Percentiles rank a stretch among this genome's conserved stretches.
These are phyloP conservation scores for Enteromius thamalakanensis DNA, from an alignment of 2,797 vertebrate species.

Conservation along the genomic window DNA sequence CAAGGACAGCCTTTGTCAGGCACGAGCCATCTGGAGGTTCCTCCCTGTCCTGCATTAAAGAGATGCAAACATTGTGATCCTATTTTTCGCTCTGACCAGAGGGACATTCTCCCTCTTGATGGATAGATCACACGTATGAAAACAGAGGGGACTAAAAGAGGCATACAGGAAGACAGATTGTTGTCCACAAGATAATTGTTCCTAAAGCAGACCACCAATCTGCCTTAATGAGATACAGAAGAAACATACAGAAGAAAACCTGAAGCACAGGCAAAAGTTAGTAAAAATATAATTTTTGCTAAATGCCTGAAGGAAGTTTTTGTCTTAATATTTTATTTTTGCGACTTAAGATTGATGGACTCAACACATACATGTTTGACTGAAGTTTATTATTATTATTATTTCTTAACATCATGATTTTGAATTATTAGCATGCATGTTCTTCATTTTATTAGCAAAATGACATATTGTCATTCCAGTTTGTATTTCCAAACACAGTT, in stretches of 20 bases:
- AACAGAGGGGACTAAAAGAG: constrained; percentile 43
- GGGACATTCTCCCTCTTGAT: constrained; percentile 53
- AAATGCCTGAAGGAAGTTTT: neutral
- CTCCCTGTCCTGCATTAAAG: constrained; percentile 56
- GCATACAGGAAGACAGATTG: constrained; percentile 60
- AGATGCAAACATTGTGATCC: constrained; percentile 64
- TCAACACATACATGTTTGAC: neutral
- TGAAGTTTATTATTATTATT: constrained; percentile 33
- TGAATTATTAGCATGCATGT: neutral
- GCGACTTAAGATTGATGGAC: neutral
- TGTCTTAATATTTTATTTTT: neutral
- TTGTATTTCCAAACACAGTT: neutral
- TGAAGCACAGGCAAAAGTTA: neutral
- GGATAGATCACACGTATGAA: constrained; percentile 61
- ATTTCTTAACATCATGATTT: neutral
- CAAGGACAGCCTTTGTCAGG: constrained; percentile 70
- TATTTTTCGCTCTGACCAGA: constrained; percentile 39
- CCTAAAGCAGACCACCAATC: constrained; percentile 60
- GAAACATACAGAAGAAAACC: neutral
- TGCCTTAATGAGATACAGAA: constrained; percentile 2
- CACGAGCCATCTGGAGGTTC: constrained; percentile 74
- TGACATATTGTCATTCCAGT: neutral
- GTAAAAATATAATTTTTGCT: neutral
- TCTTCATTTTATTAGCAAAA: neutral
- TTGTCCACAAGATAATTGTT: constrained; percentile 58